These are phyloP conservation scores for Laothoe populi DNA, from an alignment of 2,888 invertebrate genomes.

Conservation along the genomic window DNA sequence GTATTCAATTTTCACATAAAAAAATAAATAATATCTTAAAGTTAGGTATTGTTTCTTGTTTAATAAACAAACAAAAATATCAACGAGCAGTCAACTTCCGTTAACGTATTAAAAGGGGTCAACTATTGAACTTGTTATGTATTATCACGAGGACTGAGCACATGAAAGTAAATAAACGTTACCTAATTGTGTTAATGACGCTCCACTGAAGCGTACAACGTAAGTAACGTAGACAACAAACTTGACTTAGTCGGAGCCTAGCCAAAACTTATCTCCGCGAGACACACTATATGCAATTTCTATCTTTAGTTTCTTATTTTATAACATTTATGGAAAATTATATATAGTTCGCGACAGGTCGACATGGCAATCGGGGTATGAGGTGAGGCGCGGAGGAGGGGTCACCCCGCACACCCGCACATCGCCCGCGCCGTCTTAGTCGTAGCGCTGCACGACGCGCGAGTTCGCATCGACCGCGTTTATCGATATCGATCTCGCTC, in stretches of 20 bases:
- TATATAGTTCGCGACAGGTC: too few relatives aligned
- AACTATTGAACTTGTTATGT: conserved; percentile 10
- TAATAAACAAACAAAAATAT: conserved; percentile 6
- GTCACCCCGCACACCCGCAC: too few relatives aligned
- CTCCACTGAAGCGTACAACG: conserved; percentile 20
- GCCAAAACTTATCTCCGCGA: conserved; percentile 40
- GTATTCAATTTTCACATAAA: too few relatives aligned
- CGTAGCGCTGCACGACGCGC: too few relatives aligned
- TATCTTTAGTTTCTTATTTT: background rate
- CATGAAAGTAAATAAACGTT: conserved; percentile 15
- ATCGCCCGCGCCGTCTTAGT: too few relatives aligned
- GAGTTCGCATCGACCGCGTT: too few relatives aligned
- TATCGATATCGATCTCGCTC: too few relatives aligned
- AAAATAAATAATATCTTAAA: too few relatives aligned
- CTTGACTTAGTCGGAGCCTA: conserved; percentile 38
- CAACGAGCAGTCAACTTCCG: background rate
- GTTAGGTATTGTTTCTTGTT: background rate
- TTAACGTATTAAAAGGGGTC: conserved; percentile 12
- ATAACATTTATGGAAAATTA: background rate
- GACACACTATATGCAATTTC: conserved; percentile 20
- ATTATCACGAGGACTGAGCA: background rate
- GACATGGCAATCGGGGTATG: too few relatives aligned
- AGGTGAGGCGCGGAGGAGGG: too few relatives aligned
- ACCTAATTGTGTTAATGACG: conserved; percentile 18
- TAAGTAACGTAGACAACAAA: conserved; percentile 31